These are phyloP conservation scores for Drosophila villosipedis DNA, from an alignment of 2,888 invertebrate species.

Conservation along the genomic window DNA sequence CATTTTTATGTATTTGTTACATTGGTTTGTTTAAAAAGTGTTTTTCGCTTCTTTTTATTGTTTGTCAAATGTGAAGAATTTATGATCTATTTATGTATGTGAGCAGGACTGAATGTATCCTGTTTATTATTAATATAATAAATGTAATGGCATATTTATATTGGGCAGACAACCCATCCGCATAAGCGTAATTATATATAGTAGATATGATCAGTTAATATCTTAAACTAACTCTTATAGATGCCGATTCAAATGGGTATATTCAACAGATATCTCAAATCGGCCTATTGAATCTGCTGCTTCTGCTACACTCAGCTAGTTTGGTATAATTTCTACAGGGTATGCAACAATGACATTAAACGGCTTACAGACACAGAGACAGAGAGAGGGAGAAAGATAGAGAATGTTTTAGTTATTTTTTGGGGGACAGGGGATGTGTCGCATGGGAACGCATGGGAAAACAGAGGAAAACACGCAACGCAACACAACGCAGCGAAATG, in stretches of 20 bases:
- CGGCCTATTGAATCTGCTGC: not conserved
- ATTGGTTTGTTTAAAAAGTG: not conserved
- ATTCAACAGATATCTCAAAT: not conserved
- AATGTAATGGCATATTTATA: too few species aligned
- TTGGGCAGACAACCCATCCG: too few species aligned
- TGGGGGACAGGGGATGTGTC: constrained; percentile 8
- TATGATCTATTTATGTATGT: too few species aligned
- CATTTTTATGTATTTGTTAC: not conserved
- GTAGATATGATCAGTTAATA: not conserved
- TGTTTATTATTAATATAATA: too few species aligned
- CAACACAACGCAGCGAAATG: constrained; percentile 50
- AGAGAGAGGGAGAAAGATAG: not conserved
- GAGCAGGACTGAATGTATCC: too few species aligned
- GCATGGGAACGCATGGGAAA: constrained; percentile 36
- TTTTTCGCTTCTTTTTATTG: not conserved
- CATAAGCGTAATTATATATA: too few species aligned
- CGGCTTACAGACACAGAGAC: not conserved
- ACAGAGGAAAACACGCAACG: constrained; percentile 51
- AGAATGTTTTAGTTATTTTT: not conserved
- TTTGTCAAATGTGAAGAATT: not conserved
- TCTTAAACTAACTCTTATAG: not conserved
- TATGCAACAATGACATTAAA: constrained; percentile 16
- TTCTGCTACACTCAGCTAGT: not conserved
- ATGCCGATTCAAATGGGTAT: not conserved
- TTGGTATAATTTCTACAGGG: not conserved